Conservation (phyloP, 2,797 vertebrate species). For the Tadarida brasiliensis region DNA sequence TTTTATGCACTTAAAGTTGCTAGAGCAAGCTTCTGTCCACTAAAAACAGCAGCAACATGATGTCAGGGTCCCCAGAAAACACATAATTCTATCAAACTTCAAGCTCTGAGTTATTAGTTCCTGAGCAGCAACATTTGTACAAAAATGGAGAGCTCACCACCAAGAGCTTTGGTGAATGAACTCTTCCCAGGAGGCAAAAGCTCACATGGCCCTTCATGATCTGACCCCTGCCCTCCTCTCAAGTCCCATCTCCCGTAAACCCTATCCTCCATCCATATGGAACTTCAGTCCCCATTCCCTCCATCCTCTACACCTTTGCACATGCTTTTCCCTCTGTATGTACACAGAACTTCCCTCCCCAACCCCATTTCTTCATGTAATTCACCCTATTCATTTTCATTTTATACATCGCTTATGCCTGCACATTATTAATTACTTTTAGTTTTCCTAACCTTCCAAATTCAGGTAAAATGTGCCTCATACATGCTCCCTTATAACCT, state of each 20-base stretch:
- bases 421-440: not conserved
- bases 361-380: too few relatives aligned
- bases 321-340: not conserved
- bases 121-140: not conserved
- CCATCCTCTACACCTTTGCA: not conserved
- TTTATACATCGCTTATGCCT: not conserved
- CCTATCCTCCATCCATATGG: not conserved
- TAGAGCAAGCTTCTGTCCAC: conserved; percentile 8
- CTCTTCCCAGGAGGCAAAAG: not conserved
- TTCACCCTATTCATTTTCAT: not conserved
- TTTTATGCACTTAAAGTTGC: conserved; percentile 25
- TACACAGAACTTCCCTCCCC: not conserved
- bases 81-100: not conserved
- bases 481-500: not conserved
- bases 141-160: not conserved
- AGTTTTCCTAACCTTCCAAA: not conserved
- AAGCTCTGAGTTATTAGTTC: not conserved
- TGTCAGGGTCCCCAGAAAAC: not conserved
- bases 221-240: not conserved
- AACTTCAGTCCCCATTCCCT: not conserved
- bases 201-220: not conserved
- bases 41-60: not conserved
- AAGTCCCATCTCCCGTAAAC: not conserved
- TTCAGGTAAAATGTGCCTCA: not conserved
- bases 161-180: not conserved